Evolutionary conservation across 2,888 invertebrate genomes (phyloP).

Genomic region (Microctonus aethiopoides): DNA sequence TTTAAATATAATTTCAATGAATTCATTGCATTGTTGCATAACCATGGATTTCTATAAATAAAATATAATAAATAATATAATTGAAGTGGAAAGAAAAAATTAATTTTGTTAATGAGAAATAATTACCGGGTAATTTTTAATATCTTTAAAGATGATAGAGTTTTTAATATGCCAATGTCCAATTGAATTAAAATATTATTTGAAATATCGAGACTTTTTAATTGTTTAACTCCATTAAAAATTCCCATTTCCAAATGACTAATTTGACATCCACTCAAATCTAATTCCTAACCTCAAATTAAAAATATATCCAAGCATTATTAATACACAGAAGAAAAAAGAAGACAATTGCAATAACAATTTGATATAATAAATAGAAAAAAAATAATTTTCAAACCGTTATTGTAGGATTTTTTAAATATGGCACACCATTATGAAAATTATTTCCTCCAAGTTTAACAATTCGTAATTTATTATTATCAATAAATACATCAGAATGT

Average conservation of each 20-base stretch:
- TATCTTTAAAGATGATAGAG: conserved; percentile 42
- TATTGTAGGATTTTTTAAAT: conserved; percentile 51
- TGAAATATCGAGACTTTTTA: conserved; percentile 57
- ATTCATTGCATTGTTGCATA: conserved; percentile 53
- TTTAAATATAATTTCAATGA: conserved; percentile 43
- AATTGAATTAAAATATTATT: conserved; percentile 56
- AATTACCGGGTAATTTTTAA: conserved; percentile 52
- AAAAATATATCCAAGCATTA: too few species aligned
- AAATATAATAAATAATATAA: conserved; percentile 27
- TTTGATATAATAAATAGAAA: not conserved
- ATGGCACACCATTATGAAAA: conserved; percentile 57
- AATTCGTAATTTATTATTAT: conserved; percentile 54
- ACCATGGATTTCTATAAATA: conserved; percentile 56
- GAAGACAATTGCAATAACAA: not conserved
- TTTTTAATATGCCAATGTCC: conserved; percentile 41
- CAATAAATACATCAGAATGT: conserved; percentile 63
- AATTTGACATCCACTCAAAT: conserved; percentile 55
- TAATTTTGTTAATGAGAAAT: not conserved
- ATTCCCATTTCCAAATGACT: conserved; percentile 50
- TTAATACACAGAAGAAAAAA: not conserved
- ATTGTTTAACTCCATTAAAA: conserved; percentile 50
- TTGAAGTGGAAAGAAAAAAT: not conserved
- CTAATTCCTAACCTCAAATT: conserved; percentile 49
- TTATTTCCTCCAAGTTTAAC: conserved; percentile 60
- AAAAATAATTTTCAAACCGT: conserved; percentile 46